These are phyloP conservation scores for Meleagris gallopavo DNA, from an alignment of 2,113 vertebrate species.

Conservation along the genomic window DNA sequence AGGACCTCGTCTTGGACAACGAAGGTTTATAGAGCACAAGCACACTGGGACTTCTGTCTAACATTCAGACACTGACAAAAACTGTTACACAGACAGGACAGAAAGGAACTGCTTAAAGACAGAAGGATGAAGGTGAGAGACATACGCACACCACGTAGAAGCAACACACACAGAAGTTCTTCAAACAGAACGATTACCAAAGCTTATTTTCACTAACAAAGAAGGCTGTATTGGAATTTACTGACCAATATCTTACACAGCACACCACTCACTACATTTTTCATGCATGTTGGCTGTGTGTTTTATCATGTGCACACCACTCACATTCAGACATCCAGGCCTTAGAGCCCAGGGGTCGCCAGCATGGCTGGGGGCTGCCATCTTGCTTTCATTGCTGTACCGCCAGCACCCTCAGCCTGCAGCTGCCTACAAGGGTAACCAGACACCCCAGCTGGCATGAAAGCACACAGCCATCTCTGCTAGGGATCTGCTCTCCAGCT, in stretches of 20 bases:
- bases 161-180: neutral
- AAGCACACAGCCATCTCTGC: neutral
- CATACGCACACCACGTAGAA: neutral
- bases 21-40: neutral
- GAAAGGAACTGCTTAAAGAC: neutral
- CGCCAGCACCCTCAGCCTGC: fast-evolving
- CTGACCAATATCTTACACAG: neutral
- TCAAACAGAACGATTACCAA: neutral
- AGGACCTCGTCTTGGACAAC: neutral
- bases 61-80: neutral
- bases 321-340: neutral
- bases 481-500: fast-evolving
- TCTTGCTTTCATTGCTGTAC: fast-evolving
- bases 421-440: neutral
- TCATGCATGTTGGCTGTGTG: fast-evolving
- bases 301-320: neutral
- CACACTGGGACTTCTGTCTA: neutral
- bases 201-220: neutral
- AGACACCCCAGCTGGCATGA: fast-evolving
- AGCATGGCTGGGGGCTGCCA: neutral
- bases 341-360: neutral
- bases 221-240: neutral
- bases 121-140: neutral
- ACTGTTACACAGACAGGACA: neutral
- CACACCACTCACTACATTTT: fast-evolving